These are phyloP conservation scores for Ophiodon elongatus DNA, from an alignment of 2,113 vertebrate genomes.

Conservation along the genomic window DNA sequence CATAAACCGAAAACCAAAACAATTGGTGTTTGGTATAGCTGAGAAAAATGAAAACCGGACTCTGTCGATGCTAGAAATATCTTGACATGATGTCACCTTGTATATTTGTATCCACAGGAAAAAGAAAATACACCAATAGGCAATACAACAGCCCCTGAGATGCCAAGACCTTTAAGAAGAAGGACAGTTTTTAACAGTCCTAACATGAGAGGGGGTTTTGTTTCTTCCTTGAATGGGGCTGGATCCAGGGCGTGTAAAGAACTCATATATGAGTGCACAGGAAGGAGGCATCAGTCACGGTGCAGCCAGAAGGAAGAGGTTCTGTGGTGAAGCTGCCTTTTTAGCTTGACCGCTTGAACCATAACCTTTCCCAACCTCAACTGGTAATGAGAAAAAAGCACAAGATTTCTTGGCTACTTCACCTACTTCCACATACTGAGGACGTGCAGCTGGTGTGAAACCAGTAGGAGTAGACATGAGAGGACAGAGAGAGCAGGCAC, in stretches of 20 bases:
- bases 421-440: background rate
- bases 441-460: background rate
- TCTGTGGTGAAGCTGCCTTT: background rate
- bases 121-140: background rate
- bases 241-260: constrained; percentile 32
- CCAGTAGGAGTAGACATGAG: background rate
- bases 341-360: background rate
- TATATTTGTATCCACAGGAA: background rate
- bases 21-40: background rate
- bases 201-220: background rate
- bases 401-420: background rate
- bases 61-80: background rate
- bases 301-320: background rate
- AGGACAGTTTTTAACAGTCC: background rate
- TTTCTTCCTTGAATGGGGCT: background rate
- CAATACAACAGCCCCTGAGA: background rate
- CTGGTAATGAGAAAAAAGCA: background rate
- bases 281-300: background rate
- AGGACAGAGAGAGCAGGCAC: constrained; percentile 7
- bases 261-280: background rate
- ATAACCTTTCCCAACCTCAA: background rate
- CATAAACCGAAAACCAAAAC: background rate
- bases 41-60: background rate
- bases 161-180: background rate
- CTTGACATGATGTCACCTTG: background rate